Evolutionary conservation across 2,888 invertebrate species (phyloP).

Genomic region (Diabrotica balteata): DNA sequence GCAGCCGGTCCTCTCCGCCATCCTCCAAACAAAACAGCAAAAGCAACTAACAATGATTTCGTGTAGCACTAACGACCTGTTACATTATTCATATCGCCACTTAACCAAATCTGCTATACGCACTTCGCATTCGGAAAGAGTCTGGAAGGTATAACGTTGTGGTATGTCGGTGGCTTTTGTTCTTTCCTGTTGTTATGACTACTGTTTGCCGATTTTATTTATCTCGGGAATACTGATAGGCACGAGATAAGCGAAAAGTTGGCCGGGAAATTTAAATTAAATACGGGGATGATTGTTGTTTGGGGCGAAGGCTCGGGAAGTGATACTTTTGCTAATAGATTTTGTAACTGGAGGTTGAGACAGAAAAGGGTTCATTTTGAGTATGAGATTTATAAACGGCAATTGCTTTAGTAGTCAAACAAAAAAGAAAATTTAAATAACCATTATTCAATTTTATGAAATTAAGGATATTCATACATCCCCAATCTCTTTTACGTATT

Average conservation of each 20-base stretch:
- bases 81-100: conserved; percentile 55
- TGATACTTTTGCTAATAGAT: too few species aligned
- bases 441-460: too few species aligned
- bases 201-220: conserved; percentile 37
- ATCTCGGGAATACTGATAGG: conserved; percentile 12
- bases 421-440: too few species aligned
- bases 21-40: conserved; percentile 35
- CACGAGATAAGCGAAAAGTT: neutral
- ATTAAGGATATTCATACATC: too few species aligned
- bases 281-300: neutral
- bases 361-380: too few species aligned
- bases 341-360: too few species aligned
- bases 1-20: conserved; percentile 5
- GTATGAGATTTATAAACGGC: too few species aligned
- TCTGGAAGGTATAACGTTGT: conserved; percentile 18
- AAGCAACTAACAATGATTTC: conserved; percentile 48
- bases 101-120: conserved; percentile 52
- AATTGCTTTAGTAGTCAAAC: too few species aligned
- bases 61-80: conserved; percentile 52
- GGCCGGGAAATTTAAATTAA: neutral
- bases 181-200: conserved; percentile 35
- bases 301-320: too few species aligned
- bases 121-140: conserved; percentile 47
- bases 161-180: conserved; percentile 37
- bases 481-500: too few species aligned